These are phyloP conservation scores for Atethmia centrago DNA, from an alignment of 2,888 invertebrate species.

Conservation along the genomic window DNA sequence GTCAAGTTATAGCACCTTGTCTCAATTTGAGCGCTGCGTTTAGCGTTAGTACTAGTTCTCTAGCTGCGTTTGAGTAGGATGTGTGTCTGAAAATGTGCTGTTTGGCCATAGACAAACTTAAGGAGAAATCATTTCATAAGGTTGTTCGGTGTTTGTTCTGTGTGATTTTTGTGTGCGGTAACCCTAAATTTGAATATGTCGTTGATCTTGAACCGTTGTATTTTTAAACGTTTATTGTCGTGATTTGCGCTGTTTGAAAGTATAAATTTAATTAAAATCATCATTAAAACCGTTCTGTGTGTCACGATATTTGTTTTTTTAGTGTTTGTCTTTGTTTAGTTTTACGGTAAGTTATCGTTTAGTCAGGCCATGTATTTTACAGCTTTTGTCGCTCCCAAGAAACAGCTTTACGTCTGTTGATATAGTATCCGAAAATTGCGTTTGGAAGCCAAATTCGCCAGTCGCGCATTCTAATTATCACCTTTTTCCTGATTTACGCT, in stretches of 20 bases:
- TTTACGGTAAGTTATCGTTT: constrained; percentile 35
- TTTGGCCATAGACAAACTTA: too few relatives aligned
- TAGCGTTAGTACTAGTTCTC: too few relatives aligned
- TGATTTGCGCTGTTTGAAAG: constrained; percentile 25
- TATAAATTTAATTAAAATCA: constrained; percentile 14
- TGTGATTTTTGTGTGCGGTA: constrained; percentile 32
- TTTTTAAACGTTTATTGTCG: constrained; percentile 48
- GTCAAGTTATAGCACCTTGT: too few relatives aligned
- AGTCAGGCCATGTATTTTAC: neutral
- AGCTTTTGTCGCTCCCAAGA: neutral
- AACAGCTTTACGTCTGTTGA: constrained; percentile 4
- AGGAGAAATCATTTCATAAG: too few relatives aligned
- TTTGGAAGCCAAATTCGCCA: neutral
- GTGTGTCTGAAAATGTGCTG: too few relatives aligned
- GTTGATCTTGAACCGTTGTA: constrained; percentile 59
- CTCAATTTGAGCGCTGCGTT: too few relatives aligned
- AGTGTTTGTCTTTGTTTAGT: constrained; percentile 29
- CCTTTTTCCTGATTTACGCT: neutral
- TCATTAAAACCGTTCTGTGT: constrained; percentile 4
- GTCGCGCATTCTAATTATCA: neutral
- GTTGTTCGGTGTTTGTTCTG: too few relatives aligned
- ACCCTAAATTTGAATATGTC: constrained; percentile 61
- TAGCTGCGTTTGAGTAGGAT: too few relatives aligned
- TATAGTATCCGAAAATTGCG: neutral
- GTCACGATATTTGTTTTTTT: constrained; percentile 1